Conservation (phyloP, 2,797 vertebrate species). For the Hapalemur alaotrensis region DNA sequence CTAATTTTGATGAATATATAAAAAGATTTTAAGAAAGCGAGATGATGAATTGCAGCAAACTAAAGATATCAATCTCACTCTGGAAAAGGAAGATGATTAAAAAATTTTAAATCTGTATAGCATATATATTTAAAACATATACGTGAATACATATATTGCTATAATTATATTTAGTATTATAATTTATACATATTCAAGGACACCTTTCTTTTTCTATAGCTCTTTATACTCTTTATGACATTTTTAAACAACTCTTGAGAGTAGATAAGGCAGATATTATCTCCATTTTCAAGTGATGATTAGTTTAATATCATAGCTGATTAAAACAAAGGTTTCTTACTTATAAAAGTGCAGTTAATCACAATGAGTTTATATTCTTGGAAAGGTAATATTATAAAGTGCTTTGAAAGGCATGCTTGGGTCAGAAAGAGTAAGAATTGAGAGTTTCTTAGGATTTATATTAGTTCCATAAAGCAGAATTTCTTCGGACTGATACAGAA, state of each 20-base stretch:
- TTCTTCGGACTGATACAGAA: not conserved
- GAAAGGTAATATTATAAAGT: not conserved
- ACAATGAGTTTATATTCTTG: not conserved
- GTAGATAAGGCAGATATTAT: not conserved
- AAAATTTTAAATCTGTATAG: slow-evolving; percentile 20
- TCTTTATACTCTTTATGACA: slow-evolving; percentile 2
- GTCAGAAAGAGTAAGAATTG: not conserved
- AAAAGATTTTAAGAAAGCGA: slow-evolving; percentile 72
- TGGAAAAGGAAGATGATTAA: slow-evolving; percentile 66
- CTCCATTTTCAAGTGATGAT: not conserved
- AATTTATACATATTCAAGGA: slow-evolving; percentile 40
- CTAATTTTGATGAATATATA: slow-evolving; percentile 75
- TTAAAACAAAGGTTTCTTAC: slow-evolving; percentile 15
- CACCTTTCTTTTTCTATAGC: not conserved
- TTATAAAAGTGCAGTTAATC: not conserved
- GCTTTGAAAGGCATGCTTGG: not conserved
- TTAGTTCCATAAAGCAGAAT: not conserved
- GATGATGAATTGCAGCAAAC: slow-evolving; percentile 64
- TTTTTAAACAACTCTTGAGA: not conserved
- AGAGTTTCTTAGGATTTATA: not conserved
- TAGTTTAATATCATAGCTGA: slow-evolving; percentile 6
- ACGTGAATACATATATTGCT: slow-evolving; percentile 44
- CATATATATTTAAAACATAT: slow-evolving; percentile 59
- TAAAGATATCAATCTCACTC: slow-evolving; percentile 64
- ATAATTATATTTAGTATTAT: slow-evolving; percentile 48